Evolutionary conservation across 2,113 vertebrate species (phyloP).

Genomic region (Colinus virginianus): DNA sequence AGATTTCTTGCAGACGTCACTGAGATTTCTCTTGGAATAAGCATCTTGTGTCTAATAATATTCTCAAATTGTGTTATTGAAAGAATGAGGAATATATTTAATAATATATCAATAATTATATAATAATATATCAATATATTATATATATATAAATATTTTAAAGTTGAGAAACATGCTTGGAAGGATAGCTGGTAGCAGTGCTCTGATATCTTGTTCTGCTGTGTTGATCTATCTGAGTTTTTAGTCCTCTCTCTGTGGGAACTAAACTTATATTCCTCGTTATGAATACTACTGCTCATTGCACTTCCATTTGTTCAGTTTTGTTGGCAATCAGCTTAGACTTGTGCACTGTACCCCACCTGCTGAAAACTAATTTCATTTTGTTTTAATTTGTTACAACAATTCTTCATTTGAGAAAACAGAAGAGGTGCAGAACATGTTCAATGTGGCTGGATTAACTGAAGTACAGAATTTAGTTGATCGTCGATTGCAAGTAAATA

Average conservation of each 20-base stretch:
- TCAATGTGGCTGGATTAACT: slow-evolving; percentile 87
- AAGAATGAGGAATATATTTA: background rate
- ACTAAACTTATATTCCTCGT: background rate
- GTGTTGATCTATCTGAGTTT: background rate
- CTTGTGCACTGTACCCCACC: background rate
- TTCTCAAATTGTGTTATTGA: background rate
- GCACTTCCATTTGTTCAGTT: background rate
- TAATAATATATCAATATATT: background rate
- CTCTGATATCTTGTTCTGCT: background rate
- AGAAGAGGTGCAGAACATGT: slow-evolving; percentile 88
- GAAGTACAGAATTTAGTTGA: slow-evolving; percentile 93
- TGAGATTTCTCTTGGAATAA: background rate
- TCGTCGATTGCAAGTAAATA: slow-evolving; percentile 91
- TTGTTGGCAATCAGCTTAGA: background rate
- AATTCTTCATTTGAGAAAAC: slow-evolving; percentile 57
- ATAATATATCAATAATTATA: background rate
- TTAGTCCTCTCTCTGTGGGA: background rate
- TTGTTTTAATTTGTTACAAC: background rate
- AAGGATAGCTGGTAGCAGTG: background rate
- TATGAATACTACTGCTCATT: background rate
- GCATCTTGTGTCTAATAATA: background rate
- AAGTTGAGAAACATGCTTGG: background rate
- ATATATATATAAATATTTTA: no score
- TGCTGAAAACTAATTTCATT: background rate
- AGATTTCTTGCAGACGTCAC: background rate